Base-by-base conservation (phyloP, 30 jellyfish, hydroid and myxozoan genomes). In the Haliclystus octoradiatus region DNA sequence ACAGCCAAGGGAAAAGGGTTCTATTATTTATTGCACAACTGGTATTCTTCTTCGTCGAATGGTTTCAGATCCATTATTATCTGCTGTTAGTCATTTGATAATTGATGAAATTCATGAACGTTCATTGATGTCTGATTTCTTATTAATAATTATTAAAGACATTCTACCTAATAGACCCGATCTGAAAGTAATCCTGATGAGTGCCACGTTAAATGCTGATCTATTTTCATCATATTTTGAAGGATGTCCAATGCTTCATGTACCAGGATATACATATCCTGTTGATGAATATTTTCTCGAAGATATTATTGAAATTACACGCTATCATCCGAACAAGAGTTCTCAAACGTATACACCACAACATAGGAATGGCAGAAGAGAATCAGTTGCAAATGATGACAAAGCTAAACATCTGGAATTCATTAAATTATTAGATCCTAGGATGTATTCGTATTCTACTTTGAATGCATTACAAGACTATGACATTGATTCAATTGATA, bases 141-240 rank as follows among this genome's bases (percentile, higher is more conserved):
- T 85, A 28, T 29, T 85, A 26, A 78, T 85, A 50, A 85, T 85
- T 50, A 79, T 78, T 1, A 85, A 77, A 61, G 96, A 85, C 47
- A 66, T 85, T 5, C 32, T 85, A 5, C 93, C 93, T 1, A 52
- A 68, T 33, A 85, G 96, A 35, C 83, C 93, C 0, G 96, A 85
- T 70, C 51, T 85, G 31, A 85, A 85, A 32, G 71, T 85, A 2
- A 65, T 85, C 26, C 84, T 85, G 14, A 85, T 85, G 96, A 85
- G 96, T 68, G 96, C 96, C n/a, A 85, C 96, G 0, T 35, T 85
- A 50, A 85, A 85, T 73, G 92, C 96, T 13, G 96, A 85, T 34
- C 62, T 77, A 64, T 85, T 85, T 71, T 85, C 96, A 1, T 47
- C 71, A 40, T 85, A 70, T 68, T 85, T 71, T 62, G 28, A 93